Evolutionary conservation across 2,888 invertebrate genomes (phyloP), one percentile per base, ranked within the genome.

Genomic region (Pandemis heparana): DNA sequence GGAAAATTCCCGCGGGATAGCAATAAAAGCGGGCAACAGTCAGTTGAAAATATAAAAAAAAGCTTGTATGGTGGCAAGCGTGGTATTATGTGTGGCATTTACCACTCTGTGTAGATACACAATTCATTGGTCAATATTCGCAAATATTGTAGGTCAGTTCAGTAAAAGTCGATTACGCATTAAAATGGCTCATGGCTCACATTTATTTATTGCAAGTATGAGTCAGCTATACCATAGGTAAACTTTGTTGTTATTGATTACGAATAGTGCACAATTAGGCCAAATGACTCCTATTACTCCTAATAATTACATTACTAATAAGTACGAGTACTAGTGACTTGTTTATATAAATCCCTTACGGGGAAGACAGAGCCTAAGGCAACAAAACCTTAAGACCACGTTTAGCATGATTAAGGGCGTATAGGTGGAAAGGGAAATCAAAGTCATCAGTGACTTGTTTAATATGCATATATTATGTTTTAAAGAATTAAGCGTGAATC

Each of bases 111-210:
- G 12, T 23, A 18, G 23, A 7, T 56, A 12, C 5, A 23, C 56
- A 23, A 56, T 46, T n/a, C 39, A 32, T 65, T 3, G 39, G 48
- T 10, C 32, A 43, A 18, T 67, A 68, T 23, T 38, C 48, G 56
- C 38, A 38, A 67, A 73, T 68, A 63, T 63, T 62, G 69, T 74
- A 74, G 69, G 73, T 74, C 70, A 74, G 74, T 70, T 41, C 60
- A 69, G 43, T 51, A 51, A 48, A 61, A 65, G 16, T 32, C 61
- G 70, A 64, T 70, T 70, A 70, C 53, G 60, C 60, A 46, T 53
- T 51, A n/a, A 74, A 61, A 69, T 74, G 65, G 53, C 59, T 74
- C 60, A 70, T 74, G 65, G 43, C 56, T 74, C 74, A 74, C 64
- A 65, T 64, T 68, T 64, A 63, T 64, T 73, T 59, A 48, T 46